phyloP scores from a whole-genome alignment of 1,140 invertebrate species.

The Galleria mellonella region DNA sequence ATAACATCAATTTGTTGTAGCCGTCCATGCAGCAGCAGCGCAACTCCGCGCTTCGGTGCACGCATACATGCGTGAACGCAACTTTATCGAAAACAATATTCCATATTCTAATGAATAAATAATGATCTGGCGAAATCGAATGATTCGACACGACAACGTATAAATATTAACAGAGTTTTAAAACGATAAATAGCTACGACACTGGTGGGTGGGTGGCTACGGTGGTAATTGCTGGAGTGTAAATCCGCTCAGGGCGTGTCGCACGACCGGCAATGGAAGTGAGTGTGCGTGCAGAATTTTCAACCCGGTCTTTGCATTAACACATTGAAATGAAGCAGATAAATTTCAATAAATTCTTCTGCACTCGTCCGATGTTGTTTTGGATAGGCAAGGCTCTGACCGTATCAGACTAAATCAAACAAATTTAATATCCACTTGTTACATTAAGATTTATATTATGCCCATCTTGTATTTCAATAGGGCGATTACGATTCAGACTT shows the following conservation, averaged over 20 bases:
- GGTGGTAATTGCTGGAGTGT: conserved; percentile 25
- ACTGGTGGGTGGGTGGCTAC: conserved; percentile 10
- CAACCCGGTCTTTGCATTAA: conserved; percentile 40
- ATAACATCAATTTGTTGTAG: conserved; percentile 39
- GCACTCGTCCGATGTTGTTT: too few relatives aligned
- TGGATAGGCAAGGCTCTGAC: too few relatives aligned
- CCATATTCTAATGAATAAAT: conserved; percentile 32
- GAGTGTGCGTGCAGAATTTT: conserved; percentile 53
- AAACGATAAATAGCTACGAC: conserved; percentile 4
- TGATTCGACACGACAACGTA: conserved; percentile 5
- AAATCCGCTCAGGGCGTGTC: conserved; percentile 48
- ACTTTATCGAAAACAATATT: conserved; percentile 28
- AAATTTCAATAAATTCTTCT: conserved; percentile 14
- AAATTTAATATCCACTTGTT: too few relatives aligned
- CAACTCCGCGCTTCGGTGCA: conserved; percentile 25
- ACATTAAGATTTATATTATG: too few relatives aligned
- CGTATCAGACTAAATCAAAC: too few relatives aligned
- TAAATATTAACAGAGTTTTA: conserved; percentile 3
- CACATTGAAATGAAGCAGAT: conserved; percentile 56
- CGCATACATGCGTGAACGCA: conserved; percentile 31
- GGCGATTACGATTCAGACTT: too few relatives aligned
- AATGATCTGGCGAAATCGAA: conserved; percentile 39
- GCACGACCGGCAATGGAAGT: conserved; percentile 28
- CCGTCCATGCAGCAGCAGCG: conserved; percentile 20
- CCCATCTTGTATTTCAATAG: too few relatives aligned